Percentiles rank a stretch among this genome's conserved stretches.
These are phyloP conservation scores for Tinamus major DNA, from an alignment of 2,797 vertebrate genomes.

Conservation along the genomic window DNA sequence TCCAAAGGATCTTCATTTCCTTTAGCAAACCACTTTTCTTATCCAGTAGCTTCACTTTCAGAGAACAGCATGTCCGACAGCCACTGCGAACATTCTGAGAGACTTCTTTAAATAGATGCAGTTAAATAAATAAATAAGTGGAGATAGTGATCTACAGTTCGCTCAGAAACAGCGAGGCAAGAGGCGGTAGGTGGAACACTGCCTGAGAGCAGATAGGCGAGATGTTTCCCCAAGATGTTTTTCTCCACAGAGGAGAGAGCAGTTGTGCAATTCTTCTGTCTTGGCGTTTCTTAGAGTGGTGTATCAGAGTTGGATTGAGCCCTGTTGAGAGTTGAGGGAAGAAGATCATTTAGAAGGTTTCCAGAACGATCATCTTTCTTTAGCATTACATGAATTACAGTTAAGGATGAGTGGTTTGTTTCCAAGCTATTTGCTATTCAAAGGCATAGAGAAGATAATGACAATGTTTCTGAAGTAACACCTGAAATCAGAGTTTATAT, in stretches of 20 bases:
- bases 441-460: background rate
- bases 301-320: constrained; percentile 54
- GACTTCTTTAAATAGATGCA: background rate
- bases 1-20: background rate
- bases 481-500: background rate
- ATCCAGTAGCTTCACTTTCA: background rate
- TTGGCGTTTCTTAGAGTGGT: background rate
- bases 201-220: background rate
- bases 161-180: background rate
- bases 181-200: background rate
- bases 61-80: background rate
- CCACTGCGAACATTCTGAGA: background rate
- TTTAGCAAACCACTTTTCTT: background rate
- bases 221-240: background rate
- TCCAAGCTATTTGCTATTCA: fast-evolving
- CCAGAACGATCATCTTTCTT: fast-evolving
- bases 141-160: background rate
- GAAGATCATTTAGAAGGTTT: background rate
- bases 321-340: constrained; percentile 33
- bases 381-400: background rate
- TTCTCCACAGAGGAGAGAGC: background rate
- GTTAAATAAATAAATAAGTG: constrained; percentile 30
- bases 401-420: background rate
- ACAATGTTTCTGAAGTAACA: fast-evolving
- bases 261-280: background rate